Percentiles rank a stretch among this genome's conserved stretches.
These are phyloP conservation scores for Machimus rusticus DNA, from an alignment of 2,888 invertebrate genomes.

Conservation along the genomic window DNA sequence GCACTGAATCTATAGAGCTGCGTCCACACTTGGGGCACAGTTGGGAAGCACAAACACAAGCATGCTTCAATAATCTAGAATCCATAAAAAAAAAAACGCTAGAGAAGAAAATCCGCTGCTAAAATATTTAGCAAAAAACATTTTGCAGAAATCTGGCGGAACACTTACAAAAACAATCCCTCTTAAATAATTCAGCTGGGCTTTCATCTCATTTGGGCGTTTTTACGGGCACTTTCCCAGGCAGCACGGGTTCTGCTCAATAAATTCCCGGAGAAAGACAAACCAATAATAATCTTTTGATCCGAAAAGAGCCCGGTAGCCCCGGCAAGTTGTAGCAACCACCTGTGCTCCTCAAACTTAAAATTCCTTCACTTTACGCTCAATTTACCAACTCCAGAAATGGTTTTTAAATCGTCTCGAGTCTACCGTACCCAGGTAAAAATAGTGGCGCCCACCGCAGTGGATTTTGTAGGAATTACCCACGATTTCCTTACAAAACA, in stretches of 20 bases:
- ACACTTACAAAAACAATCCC: background rate
- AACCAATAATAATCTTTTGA: constrained; percentile 12
- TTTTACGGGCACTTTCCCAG: background rate
- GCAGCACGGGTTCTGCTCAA: background rate
- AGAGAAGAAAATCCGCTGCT: background rate
- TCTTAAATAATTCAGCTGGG: background rate
- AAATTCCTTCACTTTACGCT: background rate
- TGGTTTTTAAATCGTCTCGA: background rate
- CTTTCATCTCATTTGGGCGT: background rate
- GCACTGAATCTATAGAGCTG: background rate
- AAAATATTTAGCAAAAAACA: background rate
- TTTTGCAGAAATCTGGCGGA: background rate
- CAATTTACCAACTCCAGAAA: background rate
- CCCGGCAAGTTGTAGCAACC: background rate
- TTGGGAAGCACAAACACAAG: background rate
- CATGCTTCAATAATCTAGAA: background rate
- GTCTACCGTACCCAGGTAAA: background rate
- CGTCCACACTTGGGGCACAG: background rate
- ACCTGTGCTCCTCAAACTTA: background rate
- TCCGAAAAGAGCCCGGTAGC: background rate
- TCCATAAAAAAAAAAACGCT: background rate
- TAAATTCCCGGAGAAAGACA: background rate
- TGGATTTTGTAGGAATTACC: background rate
- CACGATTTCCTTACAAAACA: constrained; percentile 22
- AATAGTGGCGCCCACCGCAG: background rate